phyloP scores from a whole-genome alignment of 2,797 vertebrate species.

The Nasua narica region DNA sequence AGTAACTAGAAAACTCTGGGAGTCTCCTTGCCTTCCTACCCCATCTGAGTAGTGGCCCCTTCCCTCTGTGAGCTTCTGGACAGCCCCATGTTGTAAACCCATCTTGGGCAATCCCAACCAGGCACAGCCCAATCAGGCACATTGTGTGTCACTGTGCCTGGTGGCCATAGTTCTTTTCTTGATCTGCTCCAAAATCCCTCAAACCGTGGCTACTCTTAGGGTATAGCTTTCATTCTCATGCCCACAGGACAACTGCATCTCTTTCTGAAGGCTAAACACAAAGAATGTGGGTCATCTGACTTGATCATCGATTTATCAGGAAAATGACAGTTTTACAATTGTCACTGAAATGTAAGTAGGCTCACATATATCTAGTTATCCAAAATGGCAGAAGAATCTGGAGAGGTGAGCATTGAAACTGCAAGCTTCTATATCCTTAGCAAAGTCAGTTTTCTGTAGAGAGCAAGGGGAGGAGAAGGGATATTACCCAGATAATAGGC shows the following conservation, averaged over 20 bases:
- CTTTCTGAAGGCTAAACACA: neutral
- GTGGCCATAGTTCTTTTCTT: neutral
- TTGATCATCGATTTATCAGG: neutral
- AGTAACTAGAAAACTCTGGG: neutral
- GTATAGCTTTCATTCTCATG: neutral
- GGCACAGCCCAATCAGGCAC: neutral
- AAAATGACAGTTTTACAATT: neutral
- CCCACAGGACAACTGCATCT: neutral
- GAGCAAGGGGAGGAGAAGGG: neutral
- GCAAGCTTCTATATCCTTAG: neutral
- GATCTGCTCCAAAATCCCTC: neutral
- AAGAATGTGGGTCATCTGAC: neutral
- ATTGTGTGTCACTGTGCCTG: too few relatives aligned
- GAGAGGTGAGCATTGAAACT: neutral
- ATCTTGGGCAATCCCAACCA: neutral
- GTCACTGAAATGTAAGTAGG: neutral
- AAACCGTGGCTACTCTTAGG: neutral
- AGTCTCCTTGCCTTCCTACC: neutral
- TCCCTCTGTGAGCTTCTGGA: neutral
- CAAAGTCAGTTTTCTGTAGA: neutral
- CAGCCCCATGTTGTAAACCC: neutral
- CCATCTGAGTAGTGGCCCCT: neutral
- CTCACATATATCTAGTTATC: neutral
- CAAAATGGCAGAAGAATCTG: neutral
- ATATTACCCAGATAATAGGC: neutral